Evolutionary conservation across 37 sponge, comb jelly and placozoan genomes (phyloP).

Genomic region (Sycon ciliatum): DNA sequence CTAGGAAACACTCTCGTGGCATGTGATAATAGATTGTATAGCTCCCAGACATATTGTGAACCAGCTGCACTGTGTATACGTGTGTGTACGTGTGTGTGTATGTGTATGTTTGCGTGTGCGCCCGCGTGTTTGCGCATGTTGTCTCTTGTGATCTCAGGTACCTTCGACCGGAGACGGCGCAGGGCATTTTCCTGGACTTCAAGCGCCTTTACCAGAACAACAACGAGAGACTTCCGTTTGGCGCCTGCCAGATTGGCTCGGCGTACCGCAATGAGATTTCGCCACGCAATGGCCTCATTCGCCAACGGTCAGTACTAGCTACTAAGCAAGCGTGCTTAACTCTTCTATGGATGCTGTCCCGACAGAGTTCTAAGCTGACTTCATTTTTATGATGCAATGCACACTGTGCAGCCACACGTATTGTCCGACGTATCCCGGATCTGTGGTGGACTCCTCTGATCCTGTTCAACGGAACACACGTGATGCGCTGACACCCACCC

Average conservation of each 20-base stretch:
- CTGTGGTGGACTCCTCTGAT: too few species aligned
- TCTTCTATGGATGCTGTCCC: neutral
- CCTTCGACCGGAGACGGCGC: conserved; percentile 92
- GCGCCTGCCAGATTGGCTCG: conserved; percentile 85
- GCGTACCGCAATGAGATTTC: conserved; percentile 96
- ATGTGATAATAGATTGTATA: too few species aligned
- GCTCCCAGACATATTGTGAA: too few species aligned
- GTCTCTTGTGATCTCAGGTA: conserved; percentile 32
- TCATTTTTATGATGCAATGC: too few species aligned
- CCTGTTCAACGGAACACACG: too few species aligned
- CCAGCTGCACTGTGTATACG: too few species aligned
- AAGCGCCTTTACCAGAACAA: conserved; percentile 89
- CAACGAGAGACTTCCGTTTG: conserved; percentile 91
- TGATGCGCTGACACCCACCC: too few species aligned
- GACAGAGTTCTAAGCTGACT: neutral
- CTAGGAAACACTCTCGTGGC: too few species aligned
- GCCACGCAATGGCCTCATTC: conserved; percentile 82
- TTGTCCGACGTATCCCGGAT: too few species aligned
- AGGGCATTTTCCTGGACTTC: conserved; percentile 98
- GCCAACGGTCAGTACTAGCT: conserved; percentile 33
- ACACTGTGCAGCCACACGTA: neutral
- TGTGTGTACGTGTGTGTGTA: conserved; percentile 32
- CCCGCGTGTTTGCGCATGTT: neutral
- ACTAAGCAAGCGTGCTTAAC: neutral
- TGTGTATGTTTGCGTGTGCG: neutral